A percentile compares a stretch with the other conserved stretches of the same genome.
These are phyloP conservation scores for Mamestra brassicae DNA, from an alignment of 2,888 invertebrate species.

Conservation along the genomic window DNA sequence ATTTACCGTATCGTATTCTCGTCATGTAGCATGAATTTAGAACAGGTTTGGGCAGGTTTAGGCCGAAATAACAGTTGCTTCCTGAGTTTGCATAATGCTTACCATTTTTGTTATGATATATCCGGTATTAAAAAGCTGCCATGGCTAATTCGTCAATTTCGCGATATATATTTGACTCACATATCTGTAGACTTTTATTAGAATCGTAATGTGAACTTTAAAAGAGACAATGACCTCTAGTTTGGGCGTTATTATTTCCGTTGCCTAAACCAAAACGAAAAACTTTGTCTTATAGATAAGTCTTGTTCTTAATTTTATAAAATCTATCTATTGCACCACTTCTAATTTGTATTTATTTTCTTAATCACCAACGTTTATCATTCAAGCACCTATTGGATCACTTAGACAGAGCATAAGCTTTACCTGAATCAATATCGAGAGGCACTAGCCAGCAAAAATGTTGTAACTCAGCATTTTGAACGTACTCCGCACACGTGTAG, in stretches of 20 bases:
- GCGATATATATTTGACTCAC: background rate
- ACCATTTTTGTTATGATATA: constrained; percentile 1
- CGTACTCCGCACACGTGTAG: constrained; percentile 8
- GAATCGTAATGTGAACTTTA: constrained; percentile 12
- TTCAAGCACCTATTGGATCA: background rate
- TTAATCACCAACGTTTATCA: background rate
- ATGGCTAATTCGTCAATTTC: background rate
- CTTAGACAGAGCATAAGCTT: background rate
- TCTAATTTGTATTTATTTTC: too few relatives aligned
- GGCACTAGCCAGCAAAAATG: constrained; percentile 5
- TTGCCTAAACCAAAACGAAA: background rate
- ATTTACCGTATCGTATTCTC: constrained; percentile 20
- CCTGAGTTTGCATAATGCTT: constrained; percentile 15
- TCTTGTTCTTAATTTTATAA: too few relatives aligned
- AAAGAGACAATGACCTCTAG: constrained; percentile 5
- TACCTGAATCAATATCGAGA: background rate
- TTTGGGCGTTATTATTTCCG: background rate
- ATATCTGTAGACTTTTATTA: constrained; percentile 13
- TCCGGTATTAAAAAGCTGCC: constrained; percentile 4
- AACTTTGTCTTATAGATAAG: background rate
- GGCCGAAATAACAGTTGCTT: constrained; percentile 7
- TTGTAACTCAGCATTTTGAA: background rate
- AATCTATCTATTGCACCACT: too few relatives aligned
- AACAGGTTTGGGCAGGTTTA: constrained; percentile 8
- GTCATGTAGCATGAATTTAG: constrained; percentile 26